Percentiles rank a stretch among this genome's conserved stretches.
phyloP scores from a whole-genome alignment of 1,140 invertebrate genomes.

The Phenacoccus solenopsis region DNA sequence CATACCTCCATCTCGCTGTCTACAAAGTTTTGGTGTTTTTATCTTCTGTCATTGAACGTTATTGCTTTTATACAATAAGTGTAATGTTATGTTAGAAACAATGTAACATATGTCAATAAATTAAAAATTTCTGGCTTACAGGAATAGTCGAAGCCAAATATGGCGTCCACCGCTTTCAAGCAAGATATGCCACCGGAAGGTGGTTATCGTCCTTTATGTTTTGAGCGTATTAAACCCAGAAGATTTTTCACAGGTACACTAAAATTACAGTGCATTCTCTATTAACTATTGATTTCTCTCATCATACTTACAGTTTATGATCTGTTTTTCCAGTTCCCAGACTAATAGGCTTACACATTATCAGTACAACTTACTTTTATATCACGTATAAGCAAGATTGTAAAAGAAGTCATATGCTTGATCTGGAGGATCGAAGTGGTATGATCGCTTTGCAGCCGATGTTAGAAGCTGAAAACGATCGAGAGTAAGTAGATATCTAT shows the following conservation, averaged over 20 bases:
- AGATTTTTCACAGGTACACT: conserved; percentile 48
- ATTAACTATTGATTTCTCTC: too few species aligned
- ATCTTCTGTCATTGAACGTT: too few species aligned
- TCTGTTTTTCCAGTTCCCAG: not conserved
- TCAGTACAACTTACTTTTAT: not conserved
- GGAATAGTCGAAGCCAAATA: not conserved
- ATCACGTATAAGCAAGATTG: not conserved
- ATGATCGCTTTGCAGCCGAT: conserved; percentile 59
- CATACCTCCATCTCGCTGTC: too few species aligned
- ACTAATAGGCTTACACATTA: not conserved
- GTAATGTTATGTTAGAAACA: too few species aligned
- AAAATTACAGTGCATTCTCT: too few species aligned
- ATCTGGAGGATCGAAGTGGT: conserved; percentile 60
- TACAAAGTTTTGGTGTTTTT: too few species aligned
- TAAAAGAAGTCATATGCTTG: conserved; percentile 31
- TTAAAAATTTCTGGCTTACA: too few species aligned
- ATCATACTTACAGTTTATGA: not conserved
- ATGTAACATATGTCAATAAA: too few species aligned
- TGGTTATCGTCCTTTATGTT: conserved; percentile 63
- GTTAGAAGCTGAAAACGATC: conserved; percentile 63
- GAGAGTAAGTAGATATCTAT: conserved; percentile 24
- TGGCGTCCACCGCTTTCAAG: conserved; percentile 23
- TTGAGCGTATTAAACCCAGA: conserved; percentile 54
- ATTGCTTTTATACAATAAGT: too few species aligned
- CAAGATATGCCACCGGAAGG: conserved; percentile 79